Conservation (phyloP, 2,888 invertebrate species). For the Leptinotarsa haldemani region DNA sequence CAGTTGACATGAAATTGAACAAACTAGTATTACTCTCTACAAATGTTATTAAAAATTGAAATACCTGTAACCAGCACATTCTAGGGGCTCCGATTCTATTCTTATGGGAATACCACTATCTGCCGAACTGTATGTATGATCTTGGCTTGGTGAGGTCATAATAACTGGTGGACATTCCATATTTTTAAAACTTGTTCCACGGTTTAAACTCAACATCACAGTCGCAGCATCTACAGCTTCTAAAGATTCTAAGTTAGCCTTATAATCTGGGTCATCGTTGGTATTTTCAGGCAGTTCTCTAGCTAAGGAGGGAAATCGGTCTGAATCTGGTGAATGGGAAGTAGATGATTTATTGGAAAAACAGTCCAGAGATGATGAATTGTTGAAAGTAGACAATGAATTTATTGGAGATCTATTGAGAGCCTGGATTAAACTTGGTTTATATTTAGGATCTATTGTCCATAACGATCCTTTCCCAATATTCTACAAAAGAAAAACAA, state of each 20-base stretch:
- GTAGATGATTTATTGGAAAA: constrained; percentile 49
- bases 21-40: no score
- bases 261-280: constrained; percentile 44
- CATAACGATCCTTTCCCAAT: constrained; percentile 95
- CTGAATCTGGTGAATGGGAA: constrained; percentile 76
- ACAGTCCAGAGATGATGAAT: constrained; percentile 61
- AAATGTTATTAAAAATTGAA: neutral
- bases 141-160: constrained; percentile 90
- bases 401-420: constrained; percentile 89
- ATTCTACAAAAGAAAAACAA: constrained; percentile 70
- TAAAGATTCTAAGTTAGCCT: constrained; percentile 64
- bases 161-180: constrained; percentile 72
- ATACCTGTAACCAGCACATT: constrained; percentile 69
- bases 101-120: constrained; percentile 52
- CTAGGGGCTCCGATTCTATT: constrained; percentile 68
- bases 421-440: constrained; percentile 89
- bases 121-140: constrained; percentile 89
- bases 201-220: constrained; percentile 89
- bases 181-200: constrained; percentile 69
- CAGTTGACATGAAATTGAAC: no score
- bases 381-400: constrained; percentile 71
- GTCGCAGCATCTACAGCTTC: constrained; percentile 87
- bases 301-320: constrained; percentile 86
- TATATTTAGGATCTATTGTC: constrained; percentile 94
- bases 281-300: constrained; percentile 73